phyloP scores from a whole-genome alignment of 2,797 vertebrate genomes.

The Crocidura indochinensis region DNA sequence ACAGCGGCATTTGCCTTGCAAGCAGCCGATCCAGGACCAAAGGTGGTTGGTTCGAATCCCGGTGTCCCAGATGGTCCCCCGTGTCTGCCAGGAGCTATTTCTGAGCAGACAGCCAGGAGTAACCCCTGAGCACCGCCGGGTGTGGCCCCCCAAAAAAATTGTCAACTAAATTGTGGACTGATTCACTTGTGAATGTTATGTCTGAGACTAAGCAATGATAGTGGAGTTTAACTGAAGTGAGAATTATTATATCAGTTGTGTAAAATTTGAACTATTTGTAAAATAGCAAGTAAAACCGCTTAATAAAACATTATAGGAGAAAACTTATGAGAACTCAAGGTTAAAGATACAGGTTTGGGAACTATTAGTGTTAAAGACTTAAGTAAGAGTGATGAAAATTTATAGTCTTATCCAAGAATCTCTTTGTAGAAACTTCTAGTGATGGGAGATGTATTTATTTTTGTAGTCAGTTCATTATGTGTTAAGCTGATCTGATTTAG shows the following conservation, averaged over 20 bases:
- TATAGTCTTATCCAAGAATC: slow-evolving; percentile 4
- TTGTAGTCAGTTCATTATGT: no score
- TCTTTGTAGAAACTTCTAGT: no score
- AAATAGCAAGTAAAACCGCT: slow-evolving; percentile 29
- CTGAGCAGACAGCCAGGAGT: no score
- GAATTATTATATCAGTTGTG: slow-evolving; percentile 39
- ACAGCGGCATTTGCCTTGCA: no score
- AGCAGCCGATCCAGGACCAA: no score
- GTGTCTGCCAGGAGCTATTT: no score
- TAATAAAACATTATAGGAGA: not conserved
- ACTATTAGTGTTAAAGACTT: not conserved
- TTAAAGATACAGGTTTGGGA: slow-evolving; percentile 37
- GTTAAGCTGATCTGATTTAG: no score
- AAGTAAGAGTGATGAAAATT: slow-evolving; percentile 36
- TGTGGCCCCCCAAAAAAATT: no score
- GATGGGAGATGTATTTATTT: no score
- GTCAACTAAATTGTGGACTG: slow-evolving; percentile 32
- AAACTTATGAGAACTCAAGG: not conserved
- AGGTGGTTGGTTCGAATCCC: no score
- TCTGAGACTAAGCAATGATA: not conserved
- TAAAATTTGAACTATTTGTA: slow-evolving; percentile 41
- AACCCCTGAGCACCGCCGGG: no score
- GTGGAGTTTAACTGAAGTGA: slow-evolving; percentile 22
- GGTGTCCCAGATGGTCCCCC: no score
- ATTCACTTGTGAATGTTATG: not conserved